A percentile compares a stretch with the other conserved stretches of the same genome.
Evolutionary conservation across 2,113 vertebrate genomes (phyloP).

Genomic region (Telmatochromis brichardi): DNA sequence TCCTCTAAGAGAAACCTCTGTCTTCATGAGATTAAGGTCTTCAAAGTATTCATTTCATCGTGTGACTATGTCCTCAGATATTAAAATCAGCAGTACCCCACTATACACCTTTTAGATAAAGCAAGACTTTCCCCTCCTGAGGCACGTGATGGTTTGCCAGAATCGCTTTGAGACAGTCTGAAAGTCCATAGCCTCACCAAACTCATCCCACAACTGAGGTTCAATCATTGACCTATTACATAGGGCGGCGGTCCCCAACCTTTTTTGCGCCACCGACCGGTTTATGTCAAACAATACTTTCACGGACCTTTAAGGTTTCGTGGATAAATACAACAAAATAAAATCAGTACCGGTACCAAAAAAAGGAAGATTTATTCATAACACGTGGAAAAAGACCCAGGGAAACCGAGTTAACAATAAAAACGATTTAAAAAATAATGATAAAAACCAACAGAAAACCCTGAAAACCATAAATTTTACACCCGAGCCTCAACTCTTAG

Average conservation of each 20-base stretch:
- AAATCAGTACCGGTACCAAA: not conserved
- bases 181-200: not conserved
- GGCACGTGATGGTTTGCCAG: not conserved
- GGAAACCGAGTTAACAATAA: not conserved
- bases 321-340: not conserved
- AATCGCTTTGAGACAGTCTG: not conserved
- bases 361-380: not conserved
- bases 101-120: not conserved
- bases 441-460: not conserved
- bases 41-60: not conserved
- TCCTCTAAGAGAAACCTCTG: not conserved
- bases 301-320: not conserved
- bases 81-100: not conserved
- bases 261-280: not conserved
- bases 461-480: not conserved
- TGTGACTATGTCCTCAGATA: not conserved
- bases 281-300: not conserved
- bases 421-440: accelerated
- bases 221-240: not conserved
- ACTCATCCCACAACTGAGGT: not conserved
- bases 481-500: not conserved
- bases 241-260: not conserved
- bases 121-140: not conserved
- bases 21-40: not conserved
- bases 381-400: not conserved